Evolutionary conservation across 1,140 invertebrate species (phyloP), one percentile per base, ranked within the genome.

Genomic region (Ceratosolen solmsi): DNA sequence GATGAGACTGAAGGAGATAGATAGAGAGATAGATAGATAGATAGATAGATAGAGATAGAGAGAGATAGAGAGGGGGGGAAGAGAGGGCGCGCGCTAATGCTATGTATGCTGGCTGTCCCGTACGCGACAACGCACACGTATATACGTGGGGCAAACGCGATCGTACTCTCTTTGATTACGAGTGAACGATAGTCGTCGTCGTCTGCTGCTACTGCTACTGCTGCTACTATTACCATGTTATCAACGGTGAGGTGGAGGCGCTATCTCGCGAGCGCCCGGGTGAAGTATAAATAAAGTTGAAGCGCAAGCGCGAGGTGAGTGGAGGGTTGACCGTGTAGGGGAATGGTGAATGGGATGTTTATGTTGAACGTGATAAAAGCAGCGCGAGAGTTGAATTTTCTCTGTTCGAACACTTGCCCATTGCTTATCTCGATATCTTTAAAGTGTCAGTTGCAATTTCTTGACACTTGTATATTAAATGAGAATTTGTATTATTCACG

Each of bases 51-150:
- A 65, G 33, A 58, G 20, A 75, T 30, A 4, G 54, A 60, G 33
- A 75, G 54, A 60, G 73, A 33, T 36, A 65, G 46, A 54, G 71
- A 54, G 75, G 58, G 60, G 15, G 58, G 71, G 46, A 41, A 68
- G 30, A 74, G 30, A 56, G 58, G 38, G 58, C 5, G 75, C n/a
- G 27, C 17, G 63, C 63, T 38, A n/a, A n/a, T 38, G 8, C 33
- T 68, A 38, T 38, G 38, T 68, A 68, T 33, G 20, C 20, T 65
- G 41, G 25, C 22, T 27, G 22, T 33, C 11, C 51, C 17, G 25
- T 3, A 46, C 54, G n/a, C 38, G 54, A 20, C 74, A 5, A 60
- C 56, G 74, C 4, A 68, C 33, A 38, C 63, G 33, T 33, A 38
- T 38, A 38, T 38, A 13, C 56, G 33, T 20, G 15, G 17, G 46